Conservation (phyloP, 2,797 vertebrate species). For the Antrozous pallidus region DNA sequence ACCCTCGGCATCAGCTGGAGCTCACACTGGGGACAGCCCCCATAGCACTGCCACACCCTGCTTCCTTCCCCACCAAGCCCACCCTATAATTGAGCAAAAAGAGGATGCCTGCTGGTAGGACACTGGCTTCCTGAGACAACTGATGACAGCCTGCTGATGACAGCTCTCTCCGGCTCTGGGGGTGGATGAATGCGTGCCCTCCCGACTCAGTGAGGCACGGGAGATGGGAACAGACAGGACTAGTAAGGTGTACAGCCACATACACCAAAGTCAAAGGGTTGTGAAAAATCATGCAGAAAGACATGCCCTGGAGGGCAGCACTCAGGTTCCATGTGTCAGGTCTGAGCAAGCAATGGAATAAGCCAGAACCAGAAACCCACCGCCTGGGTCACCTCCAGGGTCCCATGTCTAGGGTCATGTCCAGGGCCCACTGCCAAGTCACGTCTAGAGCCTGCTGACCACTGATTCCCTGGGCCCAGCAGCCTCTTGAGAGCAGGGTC, state of each 20-base stretch:
- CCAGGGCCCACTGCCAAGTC: background rate
- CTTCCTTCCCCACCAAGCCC: background rate
- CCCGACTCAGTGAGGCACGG: no score
- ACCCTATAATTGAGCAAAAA: background rate
- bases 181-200: background rate
- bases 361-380: background rate
- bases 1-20: background rate
- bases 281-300: background rate
- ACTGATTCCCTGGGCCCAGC: background rate
- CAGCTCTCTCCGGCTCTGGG: background rate
- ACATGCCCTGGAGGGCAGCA: background rate
- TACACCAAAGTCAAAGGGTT: background rate
- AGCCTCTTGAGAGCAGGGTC: background rate
- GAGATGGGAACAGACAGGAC: background rate
- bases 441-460: background rate
- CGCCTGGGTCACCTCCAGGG: background rate
- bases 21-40: accelerated
- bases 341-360: background rate
- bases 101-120: accelerated
- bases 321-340: background rate
- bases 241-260: background rate
- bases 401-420: background rate
- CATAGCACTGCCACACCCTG: background rate
- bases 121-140: background rate
- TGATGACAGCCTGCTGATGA: background rate